Evolutionary conservation across 2,888 invertebrate genomes (phyloP), one percentile per base, ranked within the genome.

Genomic region (Clepsis dumicolana): DNA sequence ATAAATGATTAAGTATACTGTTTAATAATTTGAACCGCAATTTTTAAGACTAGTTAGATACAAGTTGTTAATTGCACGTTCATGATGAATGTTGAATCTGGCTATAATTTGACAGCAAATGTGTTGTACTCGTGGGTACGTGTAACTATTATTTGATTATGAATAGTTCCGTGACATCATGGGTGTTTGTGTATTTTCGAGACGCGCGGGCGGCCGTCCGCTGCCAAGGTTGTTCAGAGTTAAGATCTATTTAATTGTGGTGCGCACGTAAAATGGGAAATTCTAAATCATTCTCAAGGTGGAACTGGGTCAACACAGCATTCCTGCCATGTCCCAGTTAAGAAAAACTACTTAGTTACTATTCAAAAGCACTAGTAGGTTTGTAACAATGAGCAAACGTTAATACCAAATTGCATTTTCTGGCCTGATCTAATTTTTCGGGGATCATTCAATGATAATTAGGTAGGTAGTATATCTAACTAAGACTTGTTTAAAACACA

Each of bases 141-240:
- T 21, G 48, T 41, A 25, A n/a, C n/a, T 59, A 41, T 41, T 41
- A 38, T 41, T 59, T 59, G 41, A 59, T 67, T 63, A 67, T 57
- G 38, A 63, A 65, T 52, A 48, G 53, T 53, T 41, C 24, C 57
- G 59, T 71, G 70, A 71, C 72, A 71, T 71, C 73, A 72, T 52
- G 29, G 7, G 57, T 53, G 56, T 50, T 63, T 24, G 66, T 76
- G 77, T 77, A 72, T 76, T 71, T 72, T 65, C 67, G 63, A 71
- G 70, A 72, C 72, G 66, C 71, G 74, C 67, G 69, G 73, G 71
- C 72, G 72, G 64, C 65, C 32, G 67, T 57, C 64, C 29, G 67
- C 57, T 69, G 74, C 74, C 76, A 77, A 78, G 78, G 77, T 72
- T 72, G 64, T 35, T 70, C 62, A 71, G 69, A 71, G 65, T 73